Evolutionary conservation across 2,888 invertebrate species (phyloP).

Genomic region (Tinea pellionella): DNA sequence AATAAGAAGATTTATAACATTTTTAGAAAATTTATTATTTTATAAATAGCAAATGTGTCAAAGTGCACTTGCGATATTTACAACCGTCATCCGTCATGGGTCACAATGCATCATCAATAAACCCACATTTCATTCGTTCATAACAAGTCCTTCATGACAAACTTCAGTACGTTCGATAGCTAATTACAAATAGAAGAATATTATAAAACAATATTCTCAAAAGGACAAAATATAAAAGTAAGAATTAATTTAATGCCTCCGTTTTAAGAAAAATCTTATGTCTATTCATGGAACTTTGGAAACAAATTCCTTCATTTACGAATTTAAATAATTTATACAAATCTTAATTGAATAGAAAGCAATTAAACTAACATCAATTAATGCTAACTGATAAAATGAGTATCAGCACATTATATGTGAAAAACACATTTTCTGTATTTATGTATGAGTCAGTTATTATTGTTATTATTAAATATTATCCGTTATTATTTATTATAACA

Average conservation of each 20-base stretch:
- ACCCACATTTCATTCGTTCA: neutral
- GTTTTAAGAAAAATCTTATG: neutral
- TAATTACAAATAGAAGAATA: neutral
- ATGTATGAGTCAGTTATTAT: no score
- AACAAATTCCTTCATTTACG: neutral
- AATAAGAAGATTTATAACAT: neutral
- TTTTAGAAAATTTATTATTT: neutral
- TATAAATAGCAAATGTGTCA: neutral
- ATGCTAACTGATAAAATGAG: neutral
- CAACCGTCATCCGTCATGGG: neutral
- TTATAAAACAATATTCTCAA: neutral
- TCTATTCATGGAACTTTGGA: constrained; percentile 6
- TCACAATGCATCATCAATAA: no score
- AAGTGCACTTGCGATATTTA: constrained; percentile 3
- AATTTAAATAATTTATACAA: neutral
- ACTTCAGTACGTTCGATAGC: neutral
- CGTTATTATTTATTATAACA: no score
- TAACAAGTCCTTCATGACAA: neutral
- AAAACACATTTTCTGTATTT: no score
- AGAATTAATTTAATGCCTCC: neutral
- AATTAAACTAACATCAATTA: neutral
- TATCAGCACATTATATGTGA: neutral
- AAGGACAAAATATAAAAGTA: neutral
- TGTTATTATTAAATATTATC: no score
- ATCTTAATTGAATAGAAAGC: neutral